A percentile compares a stretch with the other conserved stretches of the same genome.
phyloP scores from a whole-genome alignment of 2,797 vertebrate genomes.

The Intellagama lesueurii region DNA sequence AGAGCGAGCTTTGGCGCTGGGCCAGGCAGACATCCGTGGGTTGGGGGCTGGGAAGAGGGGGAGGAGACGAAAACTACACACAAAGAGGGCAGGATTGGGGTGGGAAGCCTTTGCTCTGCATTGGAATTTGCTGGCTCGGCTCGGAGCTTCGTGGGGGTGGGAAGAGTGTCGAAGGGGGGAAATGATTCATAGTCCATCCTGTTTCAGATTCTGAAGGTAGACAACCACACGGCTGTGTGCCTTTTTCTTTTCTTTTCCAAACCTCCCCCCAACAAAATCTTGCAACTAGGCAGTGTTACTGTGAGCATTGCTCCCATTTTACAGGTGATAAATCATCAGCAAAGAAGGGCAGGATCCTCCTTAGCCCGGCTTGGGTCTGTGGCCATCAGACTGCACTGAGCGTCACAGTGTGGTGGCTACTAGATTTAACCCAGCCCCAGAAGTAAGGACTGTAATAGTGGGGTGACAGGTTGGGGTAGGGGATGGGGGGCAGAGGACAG shows the following conservation, averaged over 20 bases:
- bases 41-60: neutral
- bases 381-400: neutral
- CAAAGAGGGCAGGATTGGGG: slow-evolving; percentile 20
- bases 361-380: neutral
- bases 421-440: neutral
- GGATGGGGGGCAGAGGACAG: neutral
- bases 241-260: neutral
- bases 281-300: neutral
- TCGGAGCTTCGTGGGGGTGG: neutral
- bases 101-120: neutral
- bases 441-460: neutral
- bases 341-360: neutral
- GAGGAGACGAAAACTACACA: slow-evolving; percentile 10
- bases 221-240: neutral
- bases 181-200: neutral
- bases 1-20: neutral
- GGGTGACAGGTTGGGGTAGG: too few relatives aligned
- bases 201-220: neutral
- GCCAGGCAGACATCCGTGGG: neutral
- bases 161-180: neutral
- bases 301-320: neutral
- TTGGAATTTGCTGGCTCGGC: neutral
- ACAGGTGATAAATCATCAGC: neutral
- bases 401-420: neutral
- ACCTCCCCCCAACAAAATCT: neutral